phyloP scores from a whole-genome alignment of 1,140 invertebrate genomes.

The Hestina assimilis region DNA sequence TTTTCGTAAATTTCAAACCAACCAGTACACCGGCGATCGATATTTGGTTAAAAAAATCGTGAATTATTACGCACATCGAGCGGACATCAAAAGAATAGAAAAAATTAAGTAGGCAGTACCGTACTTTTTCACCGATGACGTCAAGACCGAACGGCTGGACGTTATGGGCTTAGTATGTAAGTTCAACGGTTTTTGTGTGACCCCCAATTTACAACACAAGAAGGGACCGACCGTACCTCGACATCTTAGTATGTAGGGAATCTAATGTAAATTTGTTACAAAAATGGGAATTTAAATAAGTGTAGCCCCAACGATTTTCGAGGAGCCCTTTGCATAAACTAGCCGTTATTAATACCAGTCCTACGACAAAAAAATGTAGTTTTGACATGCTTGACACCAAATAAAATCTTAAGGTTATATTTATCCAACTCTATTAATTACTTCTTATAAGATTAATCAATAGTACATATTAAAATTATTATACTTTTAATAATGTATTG shows the following conservation, averaged over 20 bases:
- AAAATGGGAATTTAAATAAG: constrained; percentile 76
- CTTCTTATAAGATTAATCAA: not conserved
- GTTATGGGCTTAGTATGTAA: constrained; percentile 62
- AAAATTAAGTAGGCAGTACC: constrained; percentile 48
- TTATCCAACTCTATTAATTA: too few species aligned
- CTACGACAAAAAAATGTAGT: constrained; percentile 20
- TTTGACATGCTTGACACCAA: not conserved
- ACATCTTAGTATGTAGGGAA: constrained; percentile 61
- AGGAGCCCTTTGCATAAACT: constrained; percentile 59
- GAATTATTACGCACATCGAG: constrained; percentile 48
- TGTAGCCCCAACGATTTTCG: constrained; percentile 41
- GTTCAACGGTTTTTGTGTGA: constrained; percentile 76
- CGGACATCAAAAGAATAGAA: constrained; percentile 47
- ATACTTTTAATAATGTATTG: not conserved
- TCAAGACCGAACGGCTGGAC: constrained; percentile 63
- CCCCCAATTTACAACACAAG: constrained; percentile 72
- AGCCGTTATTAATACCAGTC: constrained; percentile 62
- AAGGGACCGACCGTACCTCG: constrained; percentile 64
- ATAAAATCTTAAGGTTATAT: not conserved
- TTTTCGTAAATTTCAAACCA: constrained; percentile 62
- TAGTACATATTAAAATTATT: not conserved
- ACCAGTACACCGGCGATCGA: constrained; percentile 57
- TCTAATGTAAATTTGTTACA: constrained; percentile 74
- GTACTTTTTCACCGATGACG: constrained; percentile 57
- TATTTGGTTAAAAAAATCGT: constrained; percentile 47